Base-by-base conservation (phyloP, 2,888 invertebrate species). In the Cantharis flavilabris region DNA sequence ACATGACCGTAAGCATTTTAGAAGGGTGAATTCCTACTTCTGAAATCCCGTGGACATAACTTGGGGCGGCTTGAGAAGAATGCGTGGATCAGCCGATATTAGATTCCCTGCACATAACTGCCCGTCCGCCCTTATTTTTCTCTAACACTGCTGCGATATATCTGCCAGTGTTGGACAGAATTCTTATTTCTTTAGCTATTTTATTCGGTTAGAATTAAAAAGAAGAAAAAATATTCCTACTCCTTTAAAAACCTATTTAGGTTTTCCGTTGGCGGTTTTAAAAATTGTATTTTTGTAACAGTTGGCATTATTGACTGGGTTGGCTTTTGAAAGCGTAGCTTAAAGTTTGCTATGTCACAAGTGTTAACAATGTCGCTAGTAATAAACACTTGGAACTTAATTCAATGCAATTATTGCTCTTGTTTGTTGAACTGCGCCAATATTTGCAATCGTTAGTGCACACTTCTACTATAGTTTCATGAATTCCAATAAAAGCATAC, bases 11-110 rank as follows among this genome's bases (percentile, higher is more conserved):
- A 78, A 76, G 80, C 79, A 77, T 78, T 73, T 71, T 75, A 62
- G 81, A 78, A 80, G 82, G 83, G 80, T 79, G 83, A 84, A 87
- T 87, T 87, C 87, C 86, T 85, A 80, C 83, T 85, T 84, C 86
- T 85, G 86, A 85, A 87, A 87, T 87, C 87, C 86, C 85, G 84
- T 85, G 85, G 86, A 86, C 86, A 86, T 85, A 85, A 83, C 82
- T 83, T 82, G 83, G 84, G 82, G 84, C 84, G 85, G 86, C 85
- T 85, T 85, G 86, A 84, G 84, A 86, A 86, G 87, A 87, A 87
- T 87, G 86, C 85, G 83, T 83, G 86, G 86, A 86, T 86, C 86
- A 86, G 85, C 84, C 86, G 86, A 87, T 87, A 87, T 87, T 87
- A 86, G 86, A 87, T 86, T 86, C 86, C 81, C 86, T 80, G 83